A percentile compares a stretch with the other conserved stretches of the same genome.
Conservation (phyloP, 2,888 invertebrate genomes). For the Spialia ferax region DNA sequence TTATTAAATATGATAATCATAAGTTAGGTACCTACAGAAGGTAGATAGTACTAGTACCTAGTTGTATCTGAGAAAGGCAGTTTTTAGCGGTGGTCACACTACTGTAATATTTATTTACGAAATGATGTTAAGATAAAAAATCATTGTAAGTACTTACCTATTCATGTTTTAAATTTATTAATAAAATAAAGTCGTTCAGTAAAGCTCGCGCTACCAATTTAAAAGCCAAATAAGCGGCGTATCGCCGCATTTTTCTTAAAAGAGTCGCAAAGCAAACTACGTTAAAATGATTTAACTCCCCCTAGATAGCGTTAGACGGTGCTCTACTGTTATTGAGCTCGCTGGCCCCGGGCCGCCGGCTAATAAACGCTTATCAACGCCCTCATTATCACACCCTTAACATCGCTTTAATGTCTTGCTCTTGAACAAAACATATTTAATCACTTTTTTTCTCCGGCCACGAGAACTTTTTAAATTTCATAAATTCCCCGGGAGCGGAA, state of each 20-base stretch:
- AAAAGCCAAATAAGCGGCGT: constrained; percentile 70
- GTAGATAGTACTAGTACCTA: too few species aligned
- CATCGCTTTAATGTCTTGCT: constrained; percentile 87
- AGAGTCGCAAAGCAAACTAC: constrained; percentile 74
- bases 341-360: constrained; percentile 71
- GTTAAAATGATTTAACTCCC: constrained; percentile 86
- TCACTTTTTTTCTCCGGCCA: constrained; percentile 80
- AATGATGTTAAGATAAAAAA: too few species aligned
- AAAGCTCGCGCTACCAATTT: constrained; percentile 65
- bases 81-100: too few species aligned
- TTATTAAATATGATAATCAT: too few species aligned
- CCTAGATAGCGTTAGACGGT: constrained; percentile 77
- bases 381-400: constrained; percentile 87
- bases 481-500: constrained; percentile 56
- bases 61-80: too few species aligned
- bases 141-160: too few species aligned
- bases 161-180: constrained; percentile 26
- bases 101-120: too few species aligned
- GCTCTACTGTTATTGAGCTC: constrained; percentile 68
- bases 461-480: constrained; percentile 83
- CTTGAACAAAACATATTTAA: constrained; percentile 88
- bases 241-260: constrained; percentile 74
- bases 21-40: too few species aligned
- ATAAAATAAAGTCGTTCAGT: constrained; percentile 50
- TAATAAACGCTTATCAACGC: constrained; percentile 87